Conservation (phyloP, 2,797 vertebrate genomes). For the Benthosema pterotum region DNA sequence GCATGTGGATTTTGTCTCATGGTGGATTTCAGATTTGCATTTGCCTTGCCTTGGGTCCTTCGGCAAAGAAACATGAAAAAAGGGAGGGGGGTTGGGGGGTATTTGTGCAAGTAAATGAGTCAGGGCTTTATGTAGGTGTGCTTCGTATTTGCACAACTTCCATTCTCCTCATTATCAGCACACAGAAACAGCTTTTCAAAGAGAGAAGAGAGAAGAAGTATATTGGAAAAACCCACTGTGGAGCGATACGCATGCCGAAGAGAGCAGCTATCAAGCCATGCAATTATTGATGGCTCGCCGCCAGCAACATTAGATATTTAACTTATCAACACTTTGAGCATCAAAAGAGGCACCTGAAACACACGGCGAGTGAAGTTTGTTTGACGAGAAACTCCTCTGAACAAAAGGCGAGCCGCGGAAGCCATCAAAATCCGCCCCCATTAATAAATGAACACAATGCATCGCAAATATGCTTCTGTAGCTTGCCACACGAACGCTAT, state of each 20-base stretch:
- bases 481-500: background rate
- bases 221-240: constrained; percentile 21
- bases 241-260: constrained; percentile 32
- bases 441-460: constrained; percentile 22
- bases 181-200: constrained; percentile 10
- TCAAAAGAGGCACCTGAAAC: constrained; percentile 14
- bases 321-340: constrained; percentile 28
- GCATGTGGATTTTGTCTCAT: too few species aligned
- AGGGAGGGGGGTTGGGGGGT: constrained; percentile 8
- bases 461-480: background rate
- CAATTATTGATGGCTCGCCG: constrained; percentile 36
- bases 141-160: constrained; percentile 39
- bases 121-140: constrained; percentile 10
- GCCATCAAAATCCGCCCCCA: background rate
- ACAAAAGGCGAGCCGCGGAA: constrained; percentile 1
- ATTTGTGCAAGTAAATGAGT: constrained; percentile 50
- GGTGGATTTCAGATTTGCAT: constrained; percentile 1
- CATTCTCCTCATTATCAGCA: constrained; percentile 27
- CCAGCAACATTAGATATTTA: constrained; percentile 41
- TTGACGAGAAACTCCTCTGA: background rate
- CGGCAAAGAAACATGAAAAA: constrained; percentile 42
- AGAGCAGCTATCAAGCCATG: constrained; percentile 6
- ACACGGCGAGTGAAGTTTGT: background rate
- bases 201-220: constrained; percentile 22
- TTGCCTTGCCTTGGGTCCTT: constrained; percentile 6